Base-by-base conservation (phyloP, 1,140 invertebrate genomes). In the Pissodes strobi region DNA sequence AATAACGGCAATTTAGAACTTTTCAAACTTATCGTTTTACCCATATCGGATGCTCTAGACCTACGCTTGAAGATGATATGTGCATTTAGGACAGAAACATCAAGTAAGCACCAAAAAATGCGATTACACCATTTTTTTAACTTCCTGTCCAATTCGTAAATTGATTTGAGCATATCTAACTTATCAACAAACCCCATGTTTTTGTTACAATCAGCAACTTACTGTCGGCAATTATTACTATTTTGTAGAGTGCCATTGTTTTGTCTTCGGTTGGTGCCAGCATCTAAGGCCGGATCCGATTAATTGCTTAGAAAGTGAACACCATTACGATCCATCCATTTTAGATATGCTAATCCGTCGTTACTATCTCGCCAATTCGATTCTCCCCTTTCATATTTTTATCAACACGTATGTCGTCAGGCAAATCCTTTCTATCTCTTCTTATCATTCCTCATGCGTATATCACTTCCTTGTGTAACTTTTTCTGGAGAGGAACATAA, bases 161-260 rank as follows among this genome's bases (percentile, higher is more conserved):
- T 46, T 13, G 60, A 61, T 53, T 74, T 76, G n/a, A n/a, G n/a
- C n/a, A n/a, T n/a, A n/a, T n/a, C n/a, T n/a, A n/a, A n/a, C n/a
- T n/a, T n/a, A n/a, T 80, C 76, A 13, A 80, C 76, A 61, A 58
- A 74, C 18, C 71, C 70, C 77, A 79, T 80, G 59, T 79, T 52
- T 43, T 64, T 57, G 61, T 78, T 79, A 53, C 79, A 81, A 56
- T 79, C 69, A 15, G 67, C 70, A 5, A 78, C 63, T 2, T 73
- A 23, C 25, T 38, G 15, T 6, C 60, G 53, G 38, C 67, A 71
- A n/a, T n/a, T n/a, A 10, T 34, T n/a, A 43, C 64, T 27, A 8
- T 62, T 30, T 52, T 66, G 9, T 4, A n/a, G 37, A 17, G 39
- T 23, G n/a, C 68, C 74, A 69, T 77, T 66, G 74, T 74, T 73